Conservation (phyloP, 2,797 vertebrate species). For the Enteromius fasciolatus region DNA sequence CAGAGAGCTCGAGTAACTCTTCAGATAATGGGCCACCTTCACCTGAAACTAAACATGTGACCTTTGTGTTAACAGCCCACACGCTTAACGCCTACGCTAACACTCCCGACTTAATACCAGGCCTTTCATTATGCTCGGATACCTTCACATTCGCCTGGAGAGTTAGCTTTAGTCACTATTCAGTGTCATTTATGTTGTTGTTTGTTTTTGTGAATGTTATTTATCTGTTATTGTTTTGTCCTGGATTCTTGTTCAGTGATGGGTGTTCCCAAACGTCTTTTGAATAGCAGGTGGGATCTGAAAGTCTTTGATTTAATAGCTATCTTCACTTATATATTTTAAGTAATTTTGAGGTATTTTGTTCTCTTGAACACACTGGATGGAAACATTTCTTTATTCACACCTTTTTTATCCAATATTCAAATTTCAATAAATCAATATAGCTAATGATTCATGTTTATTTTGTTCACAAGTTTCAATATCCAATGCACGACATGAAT, state of each 20-base stretch:
- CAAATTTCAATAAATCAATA: too few species aligned
- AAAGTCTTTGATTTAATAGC: not conserved
- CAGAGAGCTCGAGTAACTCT: not conserved
- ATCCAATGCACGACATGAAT: not conserved
- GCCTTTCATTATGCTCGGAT: not conserved
- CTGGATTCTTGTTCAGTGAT: not conserved
- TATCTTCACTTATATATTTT: not conserved
- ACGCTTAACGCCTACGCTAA: not conserved
- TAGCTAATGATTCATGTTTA: not conserved
- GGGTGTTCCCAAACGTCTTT: not conserved
- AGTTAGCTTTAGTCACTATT: not conserved
- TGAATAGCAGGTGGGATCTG: not conserved
- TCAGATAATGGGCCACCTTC: not conserved
- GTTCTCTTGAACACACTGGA: not conserved
- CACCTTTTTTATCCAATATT: too few species aligned
- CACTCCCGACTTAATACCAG: not conserved
- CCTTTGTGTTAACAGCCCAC: not conserved
- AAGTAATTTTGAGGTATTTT: not conserved
- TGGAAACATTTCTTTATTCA: not conserved
- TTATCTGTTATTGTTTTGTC: not conserved
- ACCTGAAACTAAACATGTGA: constrained; percentile 15
- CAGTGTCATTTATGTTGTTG: not conserved
- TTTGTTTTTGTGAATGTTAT: not conserved
- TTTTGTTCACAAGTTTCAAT: not conserved
- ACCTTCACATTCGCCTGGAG: not conserved